Conservation (phyloP, 2,888 invertebrate species). For the Punctoribates punctum region DNA sequence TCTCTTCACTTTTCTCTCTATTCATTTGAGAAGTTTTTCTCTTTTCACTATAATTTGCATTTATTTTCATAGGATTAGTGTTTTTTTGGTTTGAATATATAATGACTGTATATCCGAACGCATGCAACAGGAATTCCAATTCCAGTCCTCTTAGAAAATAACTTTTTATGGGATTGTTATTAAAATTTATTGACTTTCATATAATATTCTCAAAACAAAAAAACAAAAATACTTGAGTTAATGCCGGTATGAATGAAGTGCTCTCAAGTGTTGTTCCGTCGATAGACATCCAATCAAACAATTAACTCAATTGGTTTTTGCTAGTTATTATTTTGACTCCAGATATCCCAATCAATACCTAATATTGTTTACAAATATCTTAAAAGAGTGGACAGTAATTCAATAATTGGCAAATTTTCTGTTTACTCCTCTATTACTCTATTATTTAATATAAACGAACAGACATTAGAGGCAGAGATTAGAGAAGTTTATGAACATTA, state of each 20-base stretch:
- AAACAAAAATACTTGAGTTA: neutral
- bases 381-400: too few species aligned
- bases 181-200: constrained; percentile 17
- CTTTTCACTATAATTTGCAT: constrained; percentile 23
- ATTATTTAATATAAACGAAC: neutral
- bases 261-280: neutral
- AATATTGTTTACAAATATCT: too few species aligned
- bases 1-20: neutral
- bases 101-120: constrained; percentile 10
- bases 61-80: constrained; percentile 26
- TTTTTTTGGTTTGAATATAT: constrained; percentile 3
- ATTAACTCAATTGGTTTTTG: neutral
- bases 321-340: neutral
- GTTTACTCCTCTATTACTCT: too few species aligned
- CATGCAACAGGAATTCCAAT: constrained; percentile 25
- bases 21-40: neutral
- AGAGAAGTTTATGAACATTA: neutral
- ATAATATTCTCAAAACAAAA: neutral
- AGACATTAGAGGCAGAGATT: neutral
- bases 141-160: neutral
- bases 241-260: constrained; percentile 2
- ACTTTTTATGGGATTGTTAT: constrained; percentile 11
- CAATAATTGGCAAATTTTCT: too few species aligned
- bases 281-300: neutral
- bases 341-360: too few species aligned